Percentiles rank a stretch among this genome's conserved stretches.
Evolutionary conservation across 2,113 vertebrate genomes (phyloP).

Genomic region (Gila orcuttii): DNA sequence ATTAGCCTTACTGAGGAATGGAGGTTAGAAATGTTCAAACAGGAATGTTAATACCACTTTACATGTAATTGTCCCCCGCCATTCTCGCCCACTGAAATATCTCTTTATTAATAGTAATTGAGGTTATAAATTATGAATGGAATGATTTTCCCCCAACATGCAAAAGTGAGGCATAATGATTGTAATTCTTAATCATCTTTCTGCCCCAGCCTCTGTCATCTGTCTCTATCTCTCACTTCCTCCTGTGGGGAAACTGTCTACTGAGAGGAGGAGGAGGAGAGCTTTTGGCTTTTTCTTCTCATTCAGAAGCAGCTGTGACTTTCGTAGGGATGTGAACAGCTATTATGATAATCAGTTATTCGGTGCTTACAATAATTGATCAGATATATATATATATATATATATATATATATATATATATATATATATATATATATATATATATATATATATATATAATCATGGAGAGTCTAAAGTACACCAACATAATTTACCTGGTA

Average conservation of each 20-base stretch:
- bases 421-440: background rate
- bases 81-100: slow-evolving; percentile 92
- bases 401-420: background rate
- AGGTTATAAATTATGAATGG: slow-evolving; percentile 99
- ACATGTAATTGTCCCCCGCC: slow-evolving; percentile 96
- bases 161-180: slow-evolving; percentile 95
- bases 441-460: background rate
- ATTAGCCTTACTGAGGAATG: slow-evolving; percentile 97
- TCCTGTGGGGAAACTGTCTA: slow-evolving; percentile 31
- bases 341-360: background rate
- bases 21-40: slow-evolving; percentile 99
- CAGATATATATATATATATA: background rate
- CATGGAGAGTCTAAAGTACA: background rate
- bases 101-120: slow-evolving; percentile 99
- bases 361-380: background rate
- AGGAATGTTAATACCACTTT: slow-evolving; percentile 99
- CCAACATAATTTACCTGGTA: background rate
- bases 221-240: slow-evolving; percentile 27
- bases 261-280: background rate
- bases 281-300: background rate
- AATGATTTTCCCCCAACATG: slow-evolving; percentile 90
- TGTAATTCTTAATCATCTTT: slow-evolving; percentile 97
- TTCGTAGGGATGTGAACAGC: background rate
- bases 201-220: slow-evolving; percentile 64
- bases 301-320: background rate